These are phyloP conservation scores for Gopherus flavomarginatus DNA, from an alignment of 2,113 vertebrate genomes.

Conservation along the genomic window DNA sequence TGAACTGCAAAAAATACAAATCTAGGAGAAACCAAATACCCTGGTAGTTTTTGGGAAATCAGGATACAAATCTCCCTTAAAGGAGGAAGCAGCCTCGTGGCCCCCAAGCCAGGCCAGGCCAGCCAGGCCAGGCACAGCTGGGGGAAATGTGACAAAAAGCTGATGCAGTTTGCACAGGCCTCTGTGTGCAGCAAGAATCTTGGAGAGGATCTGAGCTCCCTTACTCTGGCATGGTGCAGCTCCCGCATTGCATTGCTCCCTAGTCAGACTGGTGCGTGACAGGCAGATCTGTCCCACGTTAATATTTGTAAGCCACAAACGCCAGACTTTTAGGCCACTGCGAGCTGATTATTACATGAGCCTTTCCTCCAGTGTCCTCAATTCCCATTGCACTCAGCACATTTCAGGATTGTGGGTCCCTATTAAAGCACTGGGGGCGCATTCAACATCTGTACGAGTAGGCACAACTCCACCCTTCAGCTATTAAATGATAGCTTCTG, in stretches of 20 bases:
- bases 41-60: constrained; percentile 11
- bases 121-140: neutral
- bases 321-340: neutral
- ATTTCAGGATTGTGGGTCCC: neutral
- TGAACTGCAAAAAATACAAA: constrained; percentile 39
- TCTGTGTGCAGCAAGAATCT: fast-evolving
- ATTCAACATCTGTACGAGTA: neutral
- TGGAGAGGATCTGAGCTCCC: fast-evolving
- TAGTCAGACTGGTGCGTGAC: neutral
- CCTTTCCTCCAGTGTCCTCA: neutral
- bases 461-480: neutral
- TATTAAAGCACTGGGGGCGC: neutral
- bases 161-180: neutral
- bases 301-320: neutral
- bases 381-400: neutral
- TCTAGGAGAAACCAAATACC: constrained; percentile 36
- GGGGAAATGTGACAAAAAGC: neutral
- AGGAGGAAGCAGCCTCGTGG: neutral
- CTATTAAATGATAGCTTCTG: too few relatives aligned
- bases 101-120: neutral
- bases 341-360: neutral
- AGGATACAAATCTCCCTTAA: neutral
- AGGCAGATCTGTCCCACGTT: neutral
- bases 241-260: neutral
- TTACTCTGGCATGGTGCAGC: neutral